Evolutionary conservation across 2,797 vertebrate species (phyloP).

Genomic region (Hoplostethus atlanticus): DNA sequence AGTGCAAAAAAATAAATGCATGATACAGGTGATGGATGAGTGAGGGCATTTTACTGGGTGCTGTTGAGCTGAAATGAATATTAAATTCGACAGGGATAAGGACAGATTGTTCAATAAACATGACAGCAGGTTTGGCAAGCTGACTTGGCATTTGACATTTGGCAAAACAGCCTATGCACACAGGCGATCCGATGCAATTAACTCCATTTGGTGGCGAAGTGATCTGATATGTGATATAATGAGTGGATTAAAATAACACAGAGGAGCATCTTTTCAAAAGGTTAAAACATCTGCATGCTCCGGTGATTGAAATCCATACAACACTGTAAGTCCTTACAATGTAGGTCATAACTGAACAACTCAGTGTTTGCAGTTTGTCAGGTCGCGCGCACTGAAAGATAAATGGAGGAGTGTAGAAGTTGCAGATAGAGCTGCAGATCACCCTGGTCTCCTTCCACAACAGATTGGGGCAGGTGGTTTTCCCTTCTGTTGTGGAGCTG

Average conservation of each 20-base stretch:
- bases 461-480: neutral
- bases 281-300: neutral
- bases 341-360: neutral
- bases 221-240: conserved; percentile 43
- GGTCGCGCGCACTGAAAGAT: conserved; percentile 1
- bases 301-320: neutral
- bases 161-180: conserved; percentile 43
- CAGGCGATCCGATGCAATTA: conserved; percentile 39
- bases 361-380: conserved; percentile 28
- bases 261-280: conserved; percentile 20
- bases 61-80: conserved; percentile 35
- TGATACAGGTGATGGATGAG: conserved; percentile 35
- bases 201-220: conserved; percentile 19
- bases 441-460: neutral
- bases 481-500: conserved; percentile 50
- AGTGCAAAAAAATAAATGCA: conserved; percentile 48
- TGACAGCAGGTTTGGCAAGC: conserved; percentile 49
- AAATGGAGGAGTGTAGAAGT: conserved; percentile 23
- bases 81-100: conserved; percentile 42
- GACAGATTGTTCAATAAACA: conserved; percentile 51
- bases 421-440: conserved; percentile 18
- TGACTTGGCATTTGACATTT: conserved; percentile 43
- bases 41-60: conserved; percentile 21
- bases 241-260: conserved; percentile 26
- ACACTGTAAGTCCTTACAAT: neutral